phyloP scores from a whole-genome alignment of 2,888 invertebrate genomes.

The Oegoconia quadripuncta region DNA sequence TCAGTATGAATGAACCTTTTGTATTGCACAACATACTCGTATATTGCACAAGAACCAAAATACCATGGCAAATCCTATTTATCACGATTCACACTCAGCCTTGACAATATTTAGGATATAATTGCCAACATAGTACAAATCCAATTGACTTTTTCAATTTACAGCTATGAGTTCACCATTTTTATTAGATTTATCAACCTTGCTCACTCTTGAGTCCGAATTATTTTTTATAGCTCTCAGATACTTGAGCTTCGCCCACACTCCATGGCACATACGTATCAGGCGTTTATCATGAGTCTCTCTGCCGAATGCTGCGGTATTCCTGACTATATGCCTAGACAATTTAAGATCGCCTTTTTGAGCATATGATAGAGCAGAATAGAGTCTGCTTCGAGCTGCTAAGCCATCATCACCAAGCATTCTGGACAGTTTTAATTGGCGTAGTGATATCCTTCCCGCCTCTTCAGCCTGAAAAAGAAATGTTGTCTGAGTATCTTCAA shows the following conservation, averaged over 20 bases:
- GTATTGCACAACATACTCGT: too few relatives aligned
- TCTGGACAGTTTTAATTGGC: constrained; percentile 89
- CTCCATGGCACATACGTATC: constrained; percentile 90
- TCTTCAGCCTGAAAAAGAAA: constrained; percentile 84
- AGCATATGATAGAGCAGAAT: constrained; percentile 91
- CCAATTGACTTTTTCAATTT: constrained; percentile 1
- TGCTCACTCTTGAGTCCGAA: constrained; percentile 3
- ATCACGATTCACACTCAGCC: not conserved
- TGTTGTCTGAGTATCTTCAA: not conserved
- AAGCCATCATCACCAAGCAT: constrained; percentile 90
- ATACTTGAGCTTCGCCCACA: constrained; percentile 90
- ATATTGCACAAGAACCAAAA: too few relatives aligned
- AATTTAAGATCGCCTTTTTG: constrained; percentile 85
- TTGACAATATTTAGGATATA: not conserved
- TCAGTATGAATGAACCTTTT: too few relatives aligned
- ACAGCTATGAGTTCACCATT: constrained; percentile 22
- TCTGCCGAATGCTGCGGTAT: constrained; percentile 53
- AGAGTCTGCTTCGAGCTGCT: constrained; percentile 90
- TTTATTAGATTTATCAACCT: constrained; percentile 10
- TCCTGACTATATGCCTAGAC: constrained; percentile 81
- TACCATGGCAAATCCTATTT: not conserved
- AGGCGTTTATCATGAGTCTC: constrained; percentile 81
- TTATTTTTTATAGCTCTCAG: constrained; percentile 39
- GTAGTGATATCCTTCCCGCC: constrained; percentile 92
- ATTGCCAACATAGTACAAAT: not conserved